These are phyloP conservation scores for Acropternis orthonyx DNA, from an alignment of 2,797 vertebrate species.

Conservation along the genomic window DNA sequence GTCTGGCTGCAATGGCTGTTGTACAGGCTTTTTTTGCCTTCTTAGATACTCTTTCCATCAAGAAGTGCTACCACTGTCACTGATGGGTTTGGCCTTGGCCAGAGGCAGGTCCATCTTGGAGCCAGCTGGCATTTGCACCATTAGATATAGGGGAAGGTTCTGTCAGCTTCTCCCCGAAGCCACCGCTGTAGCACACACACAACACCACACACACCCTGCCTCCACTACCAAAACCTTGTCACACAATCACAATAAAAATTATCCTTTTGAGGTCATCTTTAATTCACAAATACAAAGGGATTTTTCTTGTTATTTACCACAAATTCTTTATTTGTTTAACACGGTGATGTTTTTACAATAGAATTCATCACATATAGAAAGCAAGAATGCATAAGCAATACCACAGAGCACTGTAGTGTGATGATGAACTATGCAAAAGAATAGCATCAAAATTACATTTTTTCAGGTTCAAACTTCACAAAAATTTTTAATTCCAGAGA, in stretches of 20 bases:
- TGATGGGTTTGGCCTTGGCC: background rate
- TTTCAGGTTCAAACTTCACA: background rate
- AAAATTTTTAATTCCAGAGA: background rate
- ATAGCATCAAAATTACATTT: background rate
- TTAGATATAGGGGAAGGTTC: background rate
- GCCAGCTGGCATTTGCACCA: too few species aligned
- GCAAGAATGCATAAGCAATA: background rate
- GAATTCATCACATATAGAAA: background rate
- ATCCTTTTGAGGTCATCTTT: background rate
- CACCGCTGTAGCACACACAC: background rate
- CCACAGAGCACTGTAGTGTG: background rate
- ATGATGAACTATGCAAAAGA: background rate
- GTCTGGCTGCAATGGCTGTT: background rate
- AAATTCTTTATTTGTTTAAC: background rate
- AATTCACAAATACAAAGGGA: background rate
- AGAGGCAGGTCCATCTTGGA: fast-evolving
- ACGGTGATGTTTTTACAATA: background rate
- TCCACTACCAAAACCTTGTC: background rate
- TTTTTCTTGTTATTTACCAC: background rate
- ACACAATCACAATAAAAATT: background rate
- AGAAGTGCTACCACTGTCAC: fast-evolving
- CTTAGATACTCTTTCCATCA: background rate
- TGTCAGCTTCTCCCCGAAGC: background rate
- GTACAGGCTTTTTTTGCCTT: background rate
- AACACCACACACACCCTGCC: fast-evolving